Evolutionary conservation across 2,113 vertebrate species (phyloP).

Genomic region (Pelecanus crispus): DNA sequence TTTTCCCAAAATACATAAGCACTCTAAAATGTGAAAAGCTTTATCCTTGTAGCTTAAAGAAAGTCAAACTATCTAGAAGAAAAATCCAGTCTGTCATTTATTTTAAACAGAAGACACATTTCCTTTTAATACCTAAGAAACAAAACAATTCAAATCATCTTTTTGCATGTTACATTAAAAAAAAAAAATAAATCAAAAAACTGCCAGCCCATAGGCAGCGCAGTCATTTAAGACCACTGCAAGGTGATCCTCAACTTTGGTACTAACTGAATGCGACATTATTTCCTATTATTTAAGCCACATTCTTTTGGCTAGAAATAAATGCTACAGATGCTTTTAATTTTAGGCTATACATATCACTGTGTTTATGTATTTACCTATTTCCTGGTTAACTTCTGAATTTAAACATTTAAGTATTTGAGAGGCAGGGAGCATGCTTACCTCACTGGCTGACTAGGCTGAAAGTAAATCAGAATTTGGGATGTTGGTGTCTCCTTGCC

Average conservation of each 20-base stretch:
- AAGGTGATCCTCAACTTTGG: background rate
- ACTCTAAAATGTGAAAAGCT: background rate
- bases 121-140: background rate
- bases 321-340: background rate
- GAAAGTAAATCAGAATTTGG: background rate
- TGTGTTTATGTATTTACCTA: background rate
- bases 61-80: background rate
- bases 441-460: background rate
- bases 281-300: background rate
- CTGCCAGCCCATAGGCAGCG: background rate
- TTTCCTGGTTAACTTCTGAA: background rate
- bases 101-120: background rate
- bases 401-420: background rate
- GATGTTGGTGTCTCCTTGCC: background rate
- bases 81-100: slow-evolving; percentile 3
- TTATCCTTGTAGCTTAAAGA: background rate
- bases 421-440: background rate
- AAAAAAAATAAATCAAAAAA: background rate
- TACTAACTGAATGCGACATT: background rate
- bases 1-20: background rate
- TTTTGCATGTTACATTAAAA: background rate
- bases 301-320: background rate
- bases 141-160: background rate
- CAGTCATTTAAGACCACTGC: background rate
- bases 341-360: background rate